Percentiles rank a stretch among this genome's conserved stretches.
phyloP scores from a whole-genome alignment of 1,140 invertebrate species.

The Calephelis nemesis region DNA sequence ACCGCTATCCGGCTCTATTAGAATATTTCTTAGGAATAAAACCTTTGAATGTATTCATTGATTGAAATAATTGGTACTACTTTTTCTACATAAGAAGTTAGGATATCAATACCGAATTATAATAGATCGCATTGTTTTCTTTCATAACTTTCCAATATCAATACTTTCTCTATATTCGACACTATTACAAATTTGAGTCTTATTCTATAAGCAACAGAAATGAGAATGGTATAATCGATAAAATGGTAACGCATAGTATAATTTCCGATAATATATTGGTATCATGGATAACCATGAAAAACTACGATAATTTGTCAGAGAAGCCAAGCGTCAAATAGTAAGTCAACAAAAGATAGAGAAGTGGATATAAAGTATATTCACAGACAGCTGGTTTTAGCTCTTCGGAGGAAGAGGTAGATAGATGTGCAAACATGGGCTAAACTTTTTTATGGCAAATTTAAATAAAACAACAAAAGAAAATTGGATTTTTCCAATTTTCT shows the following conservation, averaged over 20 bases:
- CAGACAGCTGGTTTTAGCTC: too few relatives aligned
- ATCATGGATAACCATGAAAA: constrained; percentile 8
- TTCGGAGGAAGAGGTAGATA: too few relatives aligned
- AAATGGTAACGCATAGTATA: constrained; percentile 13
- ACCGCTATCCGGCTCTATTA: too few relatives aligned
- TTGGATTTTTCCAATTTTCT: too few relatives aligned
- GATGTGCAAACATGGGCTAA: too few relatives aligned
- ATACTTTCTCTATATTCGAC: constrained; percentile 9
- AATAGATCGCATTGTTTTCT: constrained; percentile 9
- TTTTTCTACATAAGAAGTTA: not conserved
- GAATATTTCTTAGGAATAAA: too few relatives aligned
- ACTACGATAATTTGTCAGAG: constrained; percentile 7
- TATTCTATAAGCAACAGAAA: not conserved
- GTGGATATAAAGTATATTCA: too few relatives aligned
- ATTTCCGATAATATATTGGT: constrained; percentile 9
- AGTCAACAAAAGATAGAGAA: not conserved
- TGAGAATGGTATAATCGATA: not conserved
- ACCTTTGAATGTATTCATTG: too few relatives aligned
- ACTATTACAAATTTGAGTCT: not conserved
- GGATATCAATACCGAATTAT: not conserved
- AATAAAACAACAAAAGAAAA: too few relatives aligned
- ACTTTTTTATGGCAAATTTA: too few relatives aligned
- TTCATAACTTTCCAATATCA: constrained; percentile 8
- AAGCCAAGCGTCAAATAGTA: constrained; percentile 3
- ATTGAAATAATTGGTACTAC: not conserved